These are phyloP conservation scores for Calliopum simillimum DNA, from an alignment of 2,888 invertebrate species.

Conservation along the genomic window DNA sequence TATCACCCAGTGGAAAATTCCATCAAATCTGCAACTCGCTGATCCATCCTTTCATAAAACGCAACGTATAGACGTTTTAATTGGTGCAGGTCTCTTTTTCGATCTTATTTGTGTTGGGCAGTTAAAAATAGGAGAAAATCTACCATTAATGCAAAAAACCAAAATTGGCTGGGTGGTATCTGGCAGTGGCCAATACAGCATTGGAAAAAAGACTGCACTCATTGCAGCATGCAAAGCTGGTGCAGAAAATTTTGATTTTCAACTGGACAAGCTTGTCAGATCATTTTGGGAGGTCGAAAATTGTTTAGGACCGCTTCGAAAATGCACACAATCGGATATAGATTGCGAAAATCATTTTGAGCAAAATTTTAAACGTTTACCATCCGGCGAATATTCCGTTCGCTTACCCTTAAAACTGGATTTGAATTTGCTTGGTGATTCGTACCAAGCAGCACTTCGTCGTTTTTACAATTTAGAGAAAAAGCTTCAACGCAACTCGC, in stretches of 20 bases:
- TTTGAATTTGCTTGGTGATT: slow-evolving; percentile 28
- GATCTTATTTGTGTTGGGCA: slow-evolving; percentile 45
- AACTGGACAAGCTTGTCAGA: slow-evolving; percentile 29
- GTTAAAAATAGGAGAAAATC: slow-evolving; percentile 36
- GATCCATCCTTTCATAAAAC: slow-evolving; percentile 39
- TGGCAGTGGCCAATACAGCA: slow-evolving; percentile 30
- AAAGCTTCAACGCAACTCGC: slow-evolving; percentile 30
- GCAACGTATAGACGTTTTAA: slow-evolving; percentile 40
- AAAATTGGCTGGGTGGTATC: slow-evolving; percentile 44
- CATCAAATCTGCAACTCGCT: slow-evolving; percentile 40
- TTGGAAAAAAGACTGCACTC: not conserved
- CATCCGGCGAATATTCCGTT: slow-evolving; percentile 26
- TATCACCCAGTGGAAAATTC: slow-evolving; percentile 36
- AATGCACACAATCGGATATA: slow-evolving; percentile 9
- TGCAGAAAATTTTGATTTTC: not conserved
- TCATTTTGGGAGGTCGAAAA: slow-evolving; percentile 42
- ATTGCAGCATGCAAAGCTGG: not conserved
- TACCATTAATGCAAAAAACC: slow-evolving; percentile 44
- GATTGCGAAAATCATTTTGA: slow-evolving; percentile 37
- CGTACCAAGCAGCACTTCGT: slow-evolving; percentile 31
- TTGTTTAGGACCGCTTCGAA: not conserved
- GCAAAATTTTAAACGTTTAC: slow-evolving; percentile 24
- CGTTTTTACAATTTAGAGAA: slow-evolving; percentile 25
- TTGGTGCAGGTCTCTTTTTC: slow-evolving; percentile 47
- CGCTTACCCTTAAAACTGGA: slow-evolving; percentile 16